Evolutionary conservation across 2,797 vertebrate species (phyloP), one percentile per base, ranked within the genome.

Genomic region (Danio albolineatus): DNA sequence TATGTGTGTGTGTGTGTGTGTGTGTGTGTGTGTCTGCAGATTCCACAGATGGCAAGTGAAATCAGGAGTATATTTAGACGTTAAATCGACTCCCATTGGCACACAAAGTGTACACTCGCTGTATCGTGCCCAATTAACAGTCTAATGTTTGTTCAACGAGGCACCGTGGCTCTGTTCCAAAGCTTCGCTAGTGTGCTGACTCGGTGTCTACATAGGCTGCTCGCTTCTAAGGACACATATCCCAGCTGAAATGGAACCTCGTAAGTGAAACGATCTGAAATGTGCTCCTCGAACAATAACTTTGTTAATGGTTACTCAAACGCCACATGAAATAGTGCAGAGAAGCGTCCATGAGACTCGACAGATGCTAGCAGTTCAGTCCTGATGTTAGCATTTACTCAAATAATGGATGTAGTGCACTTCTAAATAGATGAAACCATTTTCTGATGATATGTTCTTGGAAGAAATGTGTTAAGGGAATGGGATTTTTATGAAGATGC

Each of bases 31-130:
- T 43, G 39, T 19, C 38, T 70, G 28, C 36, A 62, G 17, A n/a
- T 38, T 78, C 38, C 56, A 71, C 65, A 78, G 57, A 70, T 70
- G 76, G 65, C 43, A 61, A 61, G 39, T 57, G 54, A 74, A 49
- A 28, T 49, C 14, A 69, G 54, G 21, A 57, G 56, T 71, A 78
- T 78, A 78, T 78, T 61, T 78, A 71, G 76, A 78, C 69, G 36
- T 61, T 70, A 60, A 71, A 61, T 78, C 17, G 17, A 61, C 56
- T 78, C 76, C 38, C 36, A 39, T 61, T 61, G 66, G 65, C 66
- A 71, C 56, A 43, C 44, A 48, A n/a, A 51, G 17, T 19, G 19
- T 71, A 61, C 76, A 51, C 56, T 60, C n/a, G 1, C 36, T 70
- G 43, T 6, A 78, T 78, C 76, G 48, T 60, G n/a, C 76, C 66